Evolutionary conservation across 2,888 invertebrate species (phyloP).

Genomic region (Lacanobia wlatinum): DNA sequence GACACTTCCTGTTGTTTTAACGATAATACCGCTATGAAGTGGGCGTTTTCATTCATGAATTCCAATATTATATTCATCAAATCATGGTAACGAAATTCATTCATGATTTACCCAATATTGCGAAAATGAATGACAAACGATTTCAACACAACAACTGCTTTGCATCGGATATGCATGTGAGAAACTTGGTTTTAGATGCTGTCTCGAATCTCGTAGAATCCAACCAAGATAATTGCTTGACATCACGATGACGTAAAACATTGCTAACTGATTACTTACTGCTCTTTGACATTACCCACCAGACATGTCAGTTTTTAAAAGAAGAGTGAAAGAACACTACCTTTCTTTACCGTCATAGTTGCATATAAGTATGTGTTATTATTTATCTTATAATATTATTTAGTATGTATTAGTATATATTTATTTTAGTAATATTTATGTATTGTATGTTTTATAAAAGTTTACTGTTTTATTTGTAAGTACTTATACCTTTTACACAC

Average conservation of each 20-base stretch:
- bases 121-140: neutral
- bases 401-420: too few species aligned
- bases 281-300: too few species aligned
- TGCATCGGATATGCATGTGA: neutral
- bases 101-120: neutral
- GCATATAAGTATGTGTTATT: too few species aligned
- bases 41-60: neutral
- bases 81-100: neutral
- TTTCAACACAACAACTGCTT: neutral
- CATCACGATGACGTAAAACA: neutral
- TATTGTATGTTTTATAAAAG: too few species aligned
- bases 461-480: too few species aligned
- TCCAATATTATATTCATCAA: neutral
- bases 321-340: too few species aligned
- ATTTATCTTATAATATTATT: too few species aligned
- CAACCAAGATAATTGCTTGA: neutral
- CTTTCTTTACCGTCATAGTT: too few species aligned
- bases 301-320: too few species aligned
- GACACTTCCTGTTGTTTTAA: constrained; percentile 16
- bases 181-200: neutral
- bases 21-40: constrained; percentile 9
- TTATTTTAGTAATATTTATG: too few species aligned
- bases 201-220: neutral
- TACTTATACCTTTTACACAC: too few species aligned
- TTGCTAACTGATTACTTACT: too few species aligned